Evolutionary conservation across 2,797 vertebrate genomes (phyloP).

Genomic region (Peromyscus melanophrys): DNA sequence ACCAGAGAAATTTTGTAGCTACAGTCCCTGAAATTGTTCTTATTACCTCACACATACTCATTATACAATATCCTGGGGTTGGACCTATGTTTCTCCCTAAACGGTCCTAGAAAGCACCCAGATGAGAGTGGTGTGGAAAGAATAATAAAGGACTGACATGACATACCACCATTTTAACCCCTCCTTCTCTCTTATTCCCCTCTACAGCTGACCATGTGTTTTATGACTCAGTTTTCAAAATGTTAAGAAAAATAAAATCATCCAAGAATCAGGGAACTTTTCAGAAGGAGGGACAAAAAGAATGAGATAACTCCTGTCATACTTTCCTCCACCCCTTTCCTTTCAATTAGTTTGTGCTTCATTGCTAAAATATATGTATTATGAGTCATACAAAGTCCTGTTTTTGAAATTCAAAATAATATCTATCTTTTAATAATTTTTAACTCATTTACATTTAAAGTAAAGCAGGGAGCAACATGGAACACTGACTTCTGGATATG

Average conservation of each 20-base stretch:
- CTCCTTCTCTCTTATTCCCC: background rate
- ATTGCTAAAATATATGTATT: background rate
- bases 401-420: background rate
- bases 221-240: background rate
- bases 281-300: background rate
- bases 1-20: too few relatives aligned
- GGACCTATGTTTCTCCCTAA: background rate
- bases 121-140: background rate
- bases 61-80: background rate
- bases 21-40: conserved; percentile 5
- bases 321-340: background rate
- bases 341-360: background rate
- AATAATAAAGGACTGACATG: background rate
- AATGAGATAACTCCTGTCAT: background rate
- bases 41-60: conserved; percentile 22
- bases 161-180: background rate
- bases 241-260: background rate
- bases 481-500: background rate
- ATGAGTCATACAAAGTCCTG: background rate
- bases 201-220: background rate
- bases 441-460: background rate
- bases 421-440: background rate
- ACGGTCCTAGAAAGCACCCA: background rate
- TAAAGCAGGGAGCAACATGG: background rate
- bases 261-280: background rate